A percentile compares a stretch with the other conserved stretches of the same genome.
phyloP scores from a whole-genome alignment of 2,797 vertebrate species.

The Hoplostethus mediterraneus region DNA sequence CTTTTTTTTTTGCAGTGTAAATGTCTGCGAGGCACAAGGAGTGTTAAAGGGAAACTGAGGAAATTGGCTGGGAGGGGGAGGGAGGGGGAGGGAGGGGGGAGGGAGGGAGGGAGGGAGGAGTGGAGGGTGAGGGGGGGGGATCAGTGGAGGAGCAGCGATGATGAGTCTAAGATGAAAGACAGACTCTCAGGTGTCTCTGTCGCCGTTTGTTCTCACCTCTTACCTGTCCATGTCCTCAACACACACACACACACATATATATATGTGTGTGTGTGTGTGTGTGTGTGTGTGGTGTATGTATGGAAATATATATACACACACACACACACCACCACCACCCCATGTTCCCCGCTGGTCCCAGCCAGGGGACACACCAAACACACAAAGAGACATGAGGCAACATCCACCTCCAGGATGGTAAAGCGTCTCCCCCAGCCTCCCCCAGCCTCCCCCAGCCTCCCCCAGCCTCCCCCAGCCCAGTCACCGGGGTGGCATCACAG shows the following conservation, averaged over 20 bases:
- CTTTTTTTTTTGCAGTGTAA: slow-evolving; percentile 11
- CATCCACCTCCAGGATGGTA: slow-evolving; percentile 83
- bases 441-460: slow-evolving; percentile 69
- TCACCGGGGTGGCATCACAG: slow-evolving; percentile 79
- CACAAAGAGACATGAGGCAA: slow-evolving; percentile 86
- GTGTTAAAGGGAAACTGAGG: slow-evolving; percentile 64
- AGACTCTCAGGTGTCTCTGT: slow-evolving; percentile 64
- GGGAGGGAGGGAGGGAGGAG: slow-evolving; percentile 3
- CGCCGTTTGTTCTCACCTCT: slow-evolving; percentile 61
- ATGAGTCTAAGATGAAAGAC: slow-evolving; percentile 72
- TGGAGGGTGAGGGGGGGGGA: slow-evolving; percentile 46
- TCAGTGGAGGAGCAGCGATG: slow-evolving; percentile 49
- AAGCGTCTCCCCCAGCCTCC: slow-evolving; percentile 77
- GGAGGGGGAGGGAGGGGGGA: too few species aligned
- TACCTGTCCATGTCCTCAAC: slow-evolving; percentile 67
- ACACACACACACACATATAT: neutral
- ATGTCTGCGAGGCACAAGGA: slow-evolving; percentile 44
- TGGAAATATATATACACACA: slow-evolving; percentile 33
- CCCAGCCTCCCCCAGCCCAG: too few species aligned
- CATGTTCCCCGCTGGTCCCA: slow-evolving; percentile 52
- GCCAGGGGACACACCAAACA: slow-evolving; percentile 75
- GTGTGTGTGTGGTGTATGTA: too few species aligned
- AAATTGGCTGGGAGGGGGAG: slow-evolving; percentile 62
- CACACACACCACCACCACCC: slow-evolving; percentile 50
- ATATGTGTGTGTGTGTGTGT: neutral